Evolutionary conservation across 2,888 invertebrate genomes (phyloP), one percentile per base, ranked within the genome.

Genomic region (Serripes groenlandicus): DNA sequence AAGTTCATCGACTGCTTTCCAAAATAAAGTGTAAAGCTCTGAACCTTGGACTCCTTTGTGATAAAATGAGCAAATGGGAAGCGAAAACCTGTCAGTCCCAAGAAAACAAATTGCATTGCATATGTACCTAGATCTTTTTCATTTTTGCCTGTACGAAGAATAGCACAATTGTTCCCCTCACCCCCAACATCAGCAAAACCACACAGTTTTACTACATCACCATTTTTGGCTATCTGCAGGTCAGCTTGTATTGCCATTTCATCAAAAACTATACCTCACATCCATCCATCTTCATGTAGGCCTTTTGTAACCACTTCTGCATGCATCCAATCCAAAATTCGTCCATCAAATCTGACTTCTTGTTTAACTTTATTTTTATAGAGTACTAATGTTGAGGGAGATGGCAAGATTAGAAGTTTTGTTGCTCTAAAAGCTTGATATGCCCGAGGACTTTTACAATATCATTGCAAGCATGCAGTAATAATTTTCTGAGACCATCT

Each of bases 211-310:
- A 86, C 49, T 15, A 76, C 60, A 37, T 83, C 86, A 4, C 81
- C 74, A 35, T 64, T 70, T 73, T 83, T 86, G 9, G 30, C n/a
- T 1, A 86, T 74, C 62, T 86, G 84, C 1, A 88, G n/a, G 56
- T 86, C 85, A 9, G 74, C 52, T 54, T 88, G 87, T 11, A 87
- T 83, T 3, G 79, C 71, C 87, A 88, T 88, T 68, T 87, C 83
- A 70, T 87, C 88, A 3, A 86, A 35, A 5, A 89, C 64, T 0
- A 89, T 68, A 0, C 87, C 84, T 18, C 83, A 86, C n/a, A 28
- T 42, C 28, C 34, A 82, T 2, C 81, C 87, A n/a, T 87, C 73
- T 30, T 37, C 28, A 0, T 75, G 78, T 34, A 86, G 56, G 0
- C 79, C 35, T 23, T 64, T 69, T 35, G 69, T 32, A 32, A 70